These are phyloP conservation scores for Lepidotrigona ventralis DNA, from an alignment of 1,140 invertebrate species.

Conservation along the genomic window DNA sequence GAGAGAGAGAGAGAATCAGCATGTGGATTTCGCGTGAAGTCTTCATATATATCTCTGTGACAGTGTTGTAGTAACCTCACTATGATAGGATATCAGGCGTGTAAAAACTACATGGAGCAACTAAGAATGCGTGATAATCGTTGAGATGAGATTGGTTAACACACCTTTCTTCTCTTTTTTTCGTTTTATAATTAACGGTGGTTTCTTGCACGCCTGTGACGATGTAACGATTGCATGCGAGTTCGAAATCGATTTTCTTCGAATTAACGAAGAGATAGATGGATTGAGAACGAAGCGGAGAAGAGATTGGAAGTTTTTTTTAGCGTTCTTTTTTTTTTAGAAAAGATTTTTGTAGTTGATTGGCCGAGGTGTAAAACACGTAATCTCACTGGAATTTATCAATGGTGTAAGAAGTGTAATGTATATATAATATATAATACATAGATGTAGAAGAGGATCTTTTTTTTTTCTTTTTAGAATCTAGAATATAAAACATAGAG, in stretches of 20 bases:
- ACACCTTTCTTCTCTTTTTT: background rate
- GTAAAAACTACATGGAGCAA: background rate
- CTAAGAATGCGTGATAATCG: too few species aligned
- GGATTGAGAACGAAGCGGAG: too few species aligned
- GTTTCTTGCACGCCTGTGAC: background rate
- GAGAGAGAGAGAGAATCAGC: background rate
- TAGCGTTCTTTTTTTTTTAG: background rate
- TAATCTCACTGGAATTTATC: background rate
- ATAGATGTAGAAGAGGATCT: background rate
- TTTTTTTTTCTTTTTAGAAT: background rate
- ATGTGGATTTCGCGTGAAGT: constrained; percentile 12
- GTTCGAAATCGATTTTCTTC: background rate
- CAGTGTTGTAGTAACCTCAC: background rate
- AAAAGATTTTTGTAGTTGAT: background rate
- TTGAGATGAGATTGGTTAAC: background rate
- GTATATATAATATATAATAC: background rate
- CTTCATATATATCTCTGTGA: background rate
- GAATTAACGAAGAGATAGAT: background rate
- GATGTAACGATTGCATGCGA: constrained; percentile 28
- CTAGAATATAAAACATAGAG: background rate
- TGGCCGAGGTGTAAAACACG: background rate
- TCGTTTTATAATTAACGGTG: background rate
- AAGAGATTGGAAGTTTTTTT: background rate
- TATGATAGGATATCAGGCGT: background rate
- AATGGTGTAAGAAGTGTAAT: background rate